Conservation (phyloP, 2,797 vertebrate species). For the Coccyzus lansbergi region DNA sequence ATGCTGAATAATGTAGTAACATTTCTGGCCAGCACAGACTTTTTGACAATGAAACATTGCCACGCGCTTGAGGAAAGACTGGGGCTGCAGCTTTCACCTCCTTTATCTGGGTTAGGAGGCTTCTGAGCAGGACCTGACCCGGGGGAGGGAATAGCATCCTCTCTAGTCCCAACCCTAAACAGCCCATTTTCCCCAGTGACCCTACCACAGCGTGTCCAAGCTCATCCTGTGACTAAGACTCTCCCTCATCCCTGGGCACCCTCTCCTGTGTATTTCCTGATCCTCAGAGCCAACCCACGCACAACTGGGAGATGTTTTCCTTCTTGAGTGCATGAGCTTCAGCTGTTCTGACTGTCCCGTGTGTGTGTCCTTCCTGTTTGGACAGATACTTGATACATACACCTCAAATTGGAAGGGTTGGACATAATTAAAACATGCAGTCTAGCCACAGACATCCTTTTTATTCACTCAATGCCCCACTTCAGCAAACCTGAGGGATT, state of each 20-base stretch:
- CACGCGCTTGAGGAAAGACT: neutral
- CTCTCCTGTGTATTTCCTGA: neutral
- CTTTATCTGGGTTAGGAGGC: neutral
- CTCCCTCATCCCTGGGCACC: neutral
- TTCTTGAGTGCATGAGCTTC: neutral
- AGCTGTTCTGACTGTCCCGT: neutral
- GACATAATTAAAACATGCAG: conserved; percentile 19
- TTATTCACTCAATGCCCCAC: neutral
- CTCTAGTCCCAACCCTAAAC: neutral
- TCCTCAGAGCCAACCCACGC: neutral
- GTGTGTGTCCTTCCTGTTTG: conserved; percentile 48
- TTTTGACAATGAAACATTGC: conserved; percentile 51
- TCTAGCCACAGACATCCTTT: neutral
- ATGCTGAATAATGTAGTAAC: conserved; percentile 63
- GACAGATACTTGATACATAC: conserved; percentile 33
- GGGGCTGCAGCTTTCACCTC: neutral
- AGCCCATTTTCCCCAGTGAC: neutral
- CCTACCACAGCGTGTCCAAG: rapidly evolving
- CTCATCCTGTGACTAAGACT: rapidly evolving
- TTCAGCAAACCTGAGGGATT: neutral
- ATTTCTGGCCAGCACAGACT: conserved; percentile 43
- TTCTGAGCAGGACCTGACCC: neutral
- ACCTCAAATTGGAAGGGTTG: conserved; percentile 45
- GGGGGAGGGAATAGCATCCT: neutral
- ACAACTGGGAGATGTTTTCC: conserved; percentile 15